These are phyloP conservation scores for Theonella swinhoei DNA, from an alignment of 37 sponge, comb jelly and placozoan genomes.

Conservation along the genomic window DNA sequence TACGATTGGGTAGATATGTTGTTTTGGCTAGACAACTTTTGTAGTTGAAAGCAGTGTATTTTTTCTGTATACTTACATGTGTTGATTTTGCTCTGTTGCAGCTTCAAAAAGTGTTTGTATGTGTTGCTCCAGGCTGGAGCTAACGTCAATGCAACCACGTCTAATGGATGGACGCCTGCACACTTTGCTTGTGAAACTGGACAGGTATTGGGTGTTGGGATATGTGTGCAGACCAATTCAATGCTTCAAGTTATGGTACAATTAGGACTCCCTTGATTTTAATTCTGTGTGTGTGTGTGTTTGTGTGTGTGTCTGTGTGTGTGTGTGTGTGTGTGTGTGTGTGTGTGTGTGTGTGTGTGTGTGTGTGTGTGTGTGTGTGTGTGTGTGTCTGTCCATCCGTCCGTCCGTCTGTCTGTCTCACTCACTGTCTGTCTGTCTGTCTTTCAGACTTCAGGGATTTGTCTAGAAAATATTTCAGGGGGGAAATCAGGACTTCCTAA, in stretches of 20 bases:
- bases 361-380: slow-evolving; percentile 18
- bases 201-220: slow-evolving; percentile 24
- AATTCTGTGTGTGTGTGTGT: too few relatives aligned
- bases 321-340: slow-evolving; percentile 23
- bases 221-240: too few relatives aligned
- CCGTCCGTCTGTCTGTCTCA: too few relatives aligned
- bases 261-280: too few relatives aligned
- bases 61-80: too few relatives aligned
- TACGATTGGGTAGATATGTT: too few relatives aligned
- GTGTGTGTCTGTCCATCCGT: not conserved
- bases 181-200: slow-evolving; percentile 86
- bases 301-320: too few relatives aligned
- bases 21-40: too few relatives aligned
- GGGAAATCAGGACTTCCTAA: too few relatives aligned
- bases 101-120: slow-evolving; percentile 70
- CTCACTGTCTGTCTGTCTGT: not conserved
- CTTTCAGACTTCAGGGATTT: not conserved
- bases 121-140: slow-evolving; percentile 71
- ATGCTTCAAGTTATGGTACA: too few relatives aligned
- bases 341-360: not conserved
- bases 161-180: slow-evolving; percentile 87
- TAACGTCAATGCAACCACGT: slow-evolving; percentile 54
- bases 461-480: too few relatives aligned
- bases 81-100: slow-evolving; percentile 7
- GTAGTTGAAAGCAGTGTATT: too few relatives aligned